Percentiles rank a stretch among this genome's conserved stretches.
These are phyloP conservation scores for Leptinotarsa texana DNA, from an alignment of 1,140 invertebrate genomes.

Conservation along the genomic window DNA sequence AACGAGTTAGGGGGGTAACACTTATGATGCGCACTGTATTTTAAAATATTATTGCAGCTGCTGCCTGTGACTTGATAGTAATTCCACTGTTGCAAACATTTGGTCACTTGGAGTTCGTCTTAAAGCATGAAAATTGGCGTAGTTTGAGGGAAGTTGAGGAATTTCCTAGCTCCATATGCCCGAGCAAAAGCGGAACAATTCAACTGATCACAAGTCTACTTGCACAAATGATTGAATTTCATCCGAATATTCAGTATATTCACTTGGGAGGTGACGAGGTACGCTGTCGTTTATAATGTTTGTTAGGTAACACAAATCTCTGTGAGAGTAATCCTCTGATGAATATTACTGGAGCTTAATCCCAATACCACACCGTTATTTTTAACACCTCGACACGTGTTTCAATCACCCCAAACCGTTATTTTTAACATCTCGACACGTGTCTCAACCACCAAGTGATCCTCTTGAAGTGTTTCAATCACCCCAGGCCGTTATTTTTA, in stretches of 20 bases:
- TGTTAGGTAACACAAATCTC: no score
- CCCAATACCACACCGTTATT: no score
- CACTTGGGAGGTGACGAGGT: slow-evolving; percentile 83
- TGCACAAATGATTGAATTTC: slow-evolving; percentile 70
- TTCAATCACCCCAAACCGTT: no score
- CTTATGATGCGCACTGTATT: neutral
- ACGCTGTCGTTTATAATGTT: neutral
- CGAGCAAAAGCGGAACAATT: slow-evolving; percentile 72
- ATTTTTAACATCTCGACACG: no score
- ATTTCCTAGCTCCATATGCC: slow-evolving; percentile 82
- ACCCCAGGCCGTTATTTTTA: no score
- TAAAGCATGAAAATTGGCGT: slow-evolving; percentile 79
- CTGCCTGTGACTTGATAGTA: slow-evolving; percentile 54
- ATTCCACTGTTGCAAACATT: slow-evolving; percentile 96
- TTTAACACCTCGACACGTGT: no score
- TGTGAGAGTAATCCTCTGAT: neutral
- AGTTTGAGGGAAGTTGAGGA: slow-evolving; percentile 75
- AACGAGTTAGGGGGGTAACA: no score
- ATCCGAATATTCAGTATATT: slow-evolving; percentile 69
- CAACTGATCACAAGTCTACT: slow-evolving; percentile 76
- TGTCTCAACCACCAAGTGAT: no score
- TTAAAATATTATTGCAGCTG: slow-evolving; percentile 38
- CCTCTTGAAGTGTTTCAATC: no score
- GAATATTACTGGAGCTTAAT: no score
- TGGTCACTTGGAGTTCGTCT: slow-evolving; percentile 88